Evolutionary conservation across 2,113 vertebrate species (phyloP), one percentile per base, ranked within the genome.

Genomic region (Hydrolagus affinis): DNA sequence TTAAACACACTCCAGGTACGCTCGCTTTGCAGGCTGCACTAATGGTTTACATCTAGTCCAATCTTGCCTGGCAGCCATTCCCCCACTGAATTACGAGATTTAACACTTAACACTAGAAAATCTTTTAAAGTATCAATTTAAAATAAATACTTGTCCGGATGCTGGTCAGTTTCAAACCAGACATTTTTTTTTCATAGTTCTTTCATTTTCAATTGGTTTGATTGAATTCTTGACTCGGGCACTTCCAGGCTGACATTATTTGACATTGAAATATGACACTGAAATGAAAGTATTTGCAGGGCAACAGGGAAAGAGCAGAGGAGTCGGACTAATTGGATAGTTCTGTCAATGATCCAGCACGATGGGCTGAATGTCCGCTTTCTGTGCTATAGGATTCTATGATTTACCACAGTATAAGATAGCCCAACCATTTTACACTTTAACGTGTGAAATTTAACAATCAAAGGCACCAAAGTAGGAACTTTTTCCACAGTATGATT

Each of bases 71-170:
- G 44, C 73, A 74, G 17, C 9, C 72, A 17, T 74, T 74, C 44
- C 19, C 17, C 17, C 44, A 28, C 78, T 66, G 78, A 83, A 83
- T 9, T 62, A 32, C 64, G 62, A 10, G 57, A 12, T 83, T 83
- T 30, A 68, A 83, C 66, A 32, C 28, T 83, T 83, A 21, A 32
- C 28, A 30, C 78, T 28, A 21, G 78, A 32, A 66, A 66, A 83
- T 68, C 23, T 66, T 80, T 17, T 80, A 80, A 60, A 60, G 28
- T 83, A 83, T 66, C 66, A 17, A 80, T 62, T 64, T 30, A 83
- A 83, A 66, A 21, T 68, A 66, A 68, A 23, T 66, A 62, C 25
- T 83, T 17, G 1, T 19, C 64, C 78, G 66, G 66, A 4, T 25
- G 57, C 62, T n/a, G 25, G 17, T 23, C 12, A 30, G 66, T 83